Evolutionary conservation across 2,113 vertebrate species (phyloP).

Genomic region (Chascanopsetta lugubris): DNA sequence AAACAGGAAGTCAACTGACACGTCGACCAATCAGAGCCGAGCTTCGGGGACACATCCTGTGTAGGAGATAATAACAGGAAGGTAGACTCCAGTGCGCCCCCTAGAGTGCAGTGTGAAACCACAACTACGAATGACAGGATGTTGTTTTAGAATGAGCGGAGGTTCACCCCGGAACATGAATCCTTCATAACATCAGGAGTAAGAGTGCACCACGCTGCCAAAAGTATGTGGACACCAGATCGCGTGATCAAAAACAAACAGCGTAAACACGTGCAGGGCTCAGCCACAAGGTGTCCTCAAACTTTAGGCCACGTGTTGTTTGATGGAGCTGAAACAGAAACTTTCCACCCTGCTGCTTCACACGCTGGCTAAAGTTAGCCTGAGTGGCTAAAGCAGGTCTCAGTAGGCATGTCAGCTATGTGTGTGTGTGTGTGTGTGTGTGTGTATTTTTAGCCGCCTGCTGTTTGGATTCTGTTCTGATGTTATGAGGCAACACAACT

Average conservation of each 20-base stretch:
- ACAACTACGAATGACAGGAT: too few relatives aligned
- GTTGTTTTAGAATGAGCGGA: too few relatives aligned
- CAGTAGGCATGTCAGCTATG: conserved; percentile 52
- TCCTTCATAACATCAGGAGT: background rate
- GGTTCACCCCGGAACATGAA: too few relatives aligned
- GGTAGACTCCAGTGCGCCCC: too few relatives aligned
- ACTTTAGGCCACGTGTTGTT: too few relatives aligned
- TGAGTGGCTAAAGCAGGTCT: conserved; percentile 34
- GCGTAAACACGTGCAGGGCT: too few relatives aligned
- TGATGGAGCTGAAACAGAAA: background rate
- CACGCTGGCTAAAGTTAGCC: conserved; percentile 47
- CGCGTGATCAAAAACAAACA: too few relatives aligned
- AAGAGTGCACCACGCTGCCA: background rate
- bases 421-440: conserved; percentile 25
- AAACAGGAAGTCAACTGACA: too few relatives aligned
- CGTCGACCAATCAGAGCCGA: too few relatives aligned
- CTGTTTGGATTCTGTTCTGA: conserved; percentile 49
- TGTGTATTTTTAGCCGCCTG: conserved; percentile 56
- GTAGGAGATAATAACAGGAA: too few relatives aligned
- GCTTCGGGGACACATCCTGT: too few relatives aligned
- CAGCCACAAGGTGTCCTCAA: background rate
- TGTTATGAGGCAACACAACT: conserved; percentile 26
- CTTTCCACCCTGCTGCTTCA: background rate
- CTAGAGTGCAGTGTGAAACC: too few relatives aligned
- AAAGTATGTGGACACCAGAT: background rate